Evolutionary conservation across 2,797 vertebrate species (phyloP), one percentile per base, ranked within the genome.

Genomic region (Lates japonicus): DNA sequence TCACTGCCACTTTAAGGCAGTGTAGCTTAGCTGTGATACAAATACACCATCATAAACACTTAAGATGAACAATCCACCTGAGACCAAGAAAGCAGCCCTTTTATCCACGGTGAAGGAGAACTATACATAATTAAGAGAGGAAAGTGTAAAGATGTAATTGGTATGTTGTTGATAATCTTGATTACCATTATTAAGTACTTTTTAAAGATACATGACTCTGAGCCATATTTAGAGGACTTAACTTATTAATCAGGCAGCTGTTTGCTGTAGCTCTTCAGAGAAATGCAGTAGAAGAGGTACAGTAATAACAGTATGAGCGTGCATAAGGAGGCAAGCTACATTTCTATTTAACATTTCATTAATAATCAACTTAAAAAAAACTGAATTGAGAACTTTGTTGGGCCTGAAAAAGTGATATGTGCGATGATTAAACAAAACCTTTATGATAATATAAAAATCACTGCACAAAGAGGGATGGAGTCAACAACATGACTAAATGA

Each of bases 211-310:
- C 94, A 95, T 96, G 94, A 95, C 95, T 95, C 87, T 94, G 90
- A 95, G 95, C 94, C 92, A 95, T 92, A 95, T 95, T 95, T 95
- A 95, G 92, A 88, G 91, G 83, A 88, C 82, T 91, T 95, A 82
- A 95, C 93, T 95, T 95, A 96, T 95, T 96, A 92, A 96, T 95
- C 93, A 94, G 91, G 93, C 93, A 94, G 95, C 93, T 96, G 94
- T 95, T 95, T 94, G 93, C 91, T 84, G 89, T 80, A 90, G 91
- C 90, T 94, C 91, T 94, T 86, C 84, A 64, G 90, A 92, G 93
- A 84, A 88, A 89, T 84, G 60, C 82, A 85, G 87, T 83, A 74
- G 84, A 63, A 67, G 87, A 85, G 63, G 78, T 85, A 83, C 83
- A 88, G 77, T 82, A 83, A 77, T 70, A 87, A 70, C 61, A 22